phyloP scores from a whole-genome alignment of 53 echinoderm and acorn worm species.

The Mesocentrotus franciscanus region DNA sequence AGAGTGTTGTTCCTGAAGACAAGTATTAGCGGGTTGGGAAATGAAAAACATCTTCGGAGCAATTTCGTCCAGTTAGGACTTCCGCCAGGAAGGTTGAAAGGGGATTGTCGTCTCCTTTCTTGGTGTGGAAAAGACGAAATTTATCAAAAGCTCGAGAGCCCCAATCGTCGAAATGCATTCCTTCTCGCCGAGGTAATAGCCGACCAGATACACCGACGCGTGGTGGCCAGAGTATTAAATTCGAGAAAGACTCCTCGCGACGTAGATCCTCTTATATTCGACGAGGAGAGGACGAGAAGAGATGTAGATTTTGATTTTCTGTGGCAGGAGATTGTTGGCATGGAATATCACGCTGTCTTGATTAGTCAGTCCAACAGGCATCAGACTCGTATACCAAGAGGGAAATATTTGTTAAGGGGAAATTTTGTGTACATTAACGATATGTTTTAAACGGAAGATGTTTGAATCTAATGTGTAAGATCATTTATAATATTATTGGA shows the following conservation, averaged over 20 bases:
- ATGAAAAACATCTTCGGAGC: constrained; percentile 46
- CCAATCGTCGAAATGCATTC: background rate
- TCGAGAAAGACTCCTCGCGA: background rate
- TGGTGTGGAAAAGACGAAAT: background rate
- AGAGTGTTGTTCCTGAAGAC: constrained; percentile 4
- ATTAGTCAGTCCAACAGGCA: background rate
- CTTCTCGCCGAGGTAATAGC: constrained; percentile 29
- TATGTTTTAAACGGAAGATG: background rate
- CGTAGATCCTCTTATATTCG: background rate
- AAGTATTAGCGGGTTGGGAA: constrained; percentile 44
- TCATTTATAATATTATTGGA: too few species aligned
- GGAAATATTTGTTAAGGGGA: background rate
- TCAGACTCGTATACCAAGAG: background rate
- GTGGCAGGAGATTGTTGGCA: constrained; percentile 35
- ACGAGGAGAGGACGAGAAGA: constrained; percentile 10
- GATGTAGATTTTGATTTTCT: constrained; percentile 34
- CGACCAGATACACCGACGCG: constrained; percentile 21
- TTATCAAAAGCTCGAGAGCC: background rate
- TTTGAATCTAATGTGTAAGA: too few species aligned
- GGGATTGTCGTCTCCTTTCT: constrained; percentile 16
- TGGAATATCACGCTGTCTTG: constrained; percentile 18
- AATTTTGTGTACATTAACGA: background rate
- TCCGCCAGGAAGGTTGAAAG: background rate
- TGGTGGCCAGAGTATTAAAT: constrained; percentile 27
- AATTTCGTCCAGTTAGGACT: constrained; percentile 38